Percentiles rank a stretch among this genome's conserved stretches.
These are phyloP conservation scores for Penaeus chinensis DNA, from an alignment of 1,140 invertebrate genomes.

Conservation along the genomic window DNA sequence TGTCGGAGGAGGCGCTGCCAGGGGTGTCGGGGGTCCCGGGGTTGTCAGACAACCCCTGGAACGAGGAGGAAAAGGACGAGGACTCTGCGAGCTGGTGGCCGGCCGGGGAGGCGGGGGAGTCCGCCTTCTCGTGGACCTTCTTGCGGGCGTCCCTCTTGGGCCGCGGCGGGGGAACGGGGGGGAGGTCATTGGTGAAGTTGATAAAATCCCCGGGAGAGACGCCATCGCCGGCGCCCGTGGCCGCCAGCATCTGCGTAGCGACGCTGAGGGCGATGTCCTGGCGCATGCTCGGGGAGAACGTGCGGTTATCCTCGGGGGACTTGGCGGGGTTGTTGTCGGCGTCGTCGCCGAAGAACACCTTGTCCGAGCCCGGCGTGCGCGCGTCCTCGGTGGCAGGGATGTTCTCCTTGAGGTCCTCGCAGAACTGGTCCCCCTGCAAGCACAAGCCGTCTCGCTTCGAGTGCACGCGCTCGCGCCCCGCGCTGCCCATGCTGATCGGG, in stretches of 20 bases:
- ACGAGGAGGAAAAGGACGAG: neutral
- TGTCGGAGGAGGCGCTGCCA: conserved; percentile 7
- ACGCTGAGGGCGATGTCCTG: neutral
- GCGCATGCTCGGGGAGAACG: neutral
- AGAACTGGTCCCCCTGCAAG: no score
- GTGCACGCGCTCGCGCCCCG: no score
- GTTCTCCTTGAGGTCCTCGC: no score
- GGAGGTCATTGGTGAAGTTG: neutral
- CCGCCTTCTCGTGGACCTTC: neutral
- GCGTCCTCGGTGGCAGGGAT: no score
- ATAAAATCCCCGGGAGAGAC: neutral
- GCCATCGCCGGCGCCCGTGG: neutral
- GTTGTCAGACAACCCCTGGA: neutral
- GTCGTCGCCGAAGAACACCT: neutral
- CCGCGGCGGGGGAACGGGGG: conserved; percentile 23
- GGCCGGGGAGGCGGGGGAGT: neutral
- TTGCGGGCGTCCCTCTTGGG: conserved; percentile 24
- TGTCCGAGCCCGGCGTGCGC: neutral
- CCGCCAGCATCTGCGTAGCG: neutral
- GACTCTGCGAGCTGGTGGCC: neutral
- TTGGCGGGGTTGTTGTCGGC: no score
- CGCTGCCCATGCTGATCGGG: no score
- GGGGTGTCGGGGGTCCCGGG: conserved; percentile 4
- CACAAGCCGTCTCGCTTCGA: no score
- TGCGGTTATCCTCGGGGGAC: neutral